phyloP scores from a whole-genome alignment of 53 echinoderm and acorn worm species.

The Zoroaster sp. region DNA sequence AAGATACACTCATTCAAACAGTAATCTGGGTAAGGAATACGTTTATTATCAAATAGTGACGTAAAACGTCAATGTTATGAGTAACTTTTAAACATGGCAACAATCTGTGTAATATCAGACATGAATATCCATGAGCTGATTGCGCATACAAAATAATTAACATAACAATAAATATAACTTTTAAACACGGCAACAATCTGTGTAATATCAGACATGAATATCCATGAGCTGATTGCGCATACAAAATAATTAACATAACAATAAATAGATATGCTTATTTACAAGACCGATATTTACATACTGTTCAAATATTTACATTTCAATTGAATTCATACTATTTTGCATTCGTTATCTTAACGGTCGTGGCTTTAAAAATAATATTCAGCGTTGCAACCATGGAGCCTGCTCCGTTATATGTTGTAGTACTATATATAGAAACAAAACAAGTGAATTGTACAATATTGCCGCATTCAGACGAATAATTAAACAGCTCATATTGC shows the following conservation, averaged over 20 bases:
- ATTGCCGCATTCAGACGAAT: not conserved
- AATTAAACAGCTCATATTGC: not conserved
- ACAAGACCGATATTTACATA: slow-evolving; percentile 38
- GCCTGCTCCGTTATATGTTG: not conserved
- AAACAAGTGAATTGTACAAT: not conserved
- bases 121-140: not conserved
- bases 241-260: not conserved
- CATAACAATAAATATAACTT: not conserved
- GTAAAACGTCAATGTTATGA: not conserved
- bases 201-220: not conserved
- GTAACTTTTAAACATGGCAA: not conserved
- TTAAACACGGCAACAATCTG: not conserved
- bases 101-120: not conserved
- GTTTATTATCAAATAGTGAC: too few species aligned
- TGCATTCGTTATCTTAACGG: too few species aligned
- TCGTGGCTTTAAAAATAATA: too few species aligned
- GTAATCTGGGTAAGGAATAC: too few species aligned
- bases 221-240: not conserved
- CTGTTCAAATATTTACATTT: slow-evolving; percentile 30
- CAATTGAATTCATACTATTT: not conserved
- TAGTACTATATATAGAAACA: not conserved
- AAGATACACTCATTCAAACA: too few species aligned
- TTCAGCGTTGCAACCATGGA: not conserved
- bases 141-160: not conserved
- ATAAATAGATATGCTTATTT: not conserved